Percentiles rank a stretch among this genome's conserved stretches.
These are phyloP conservation scores for Heliconius hermathena DNA, from an alignment of 1,140 invertebrate species.

Conservation along the genomic window DNA sequence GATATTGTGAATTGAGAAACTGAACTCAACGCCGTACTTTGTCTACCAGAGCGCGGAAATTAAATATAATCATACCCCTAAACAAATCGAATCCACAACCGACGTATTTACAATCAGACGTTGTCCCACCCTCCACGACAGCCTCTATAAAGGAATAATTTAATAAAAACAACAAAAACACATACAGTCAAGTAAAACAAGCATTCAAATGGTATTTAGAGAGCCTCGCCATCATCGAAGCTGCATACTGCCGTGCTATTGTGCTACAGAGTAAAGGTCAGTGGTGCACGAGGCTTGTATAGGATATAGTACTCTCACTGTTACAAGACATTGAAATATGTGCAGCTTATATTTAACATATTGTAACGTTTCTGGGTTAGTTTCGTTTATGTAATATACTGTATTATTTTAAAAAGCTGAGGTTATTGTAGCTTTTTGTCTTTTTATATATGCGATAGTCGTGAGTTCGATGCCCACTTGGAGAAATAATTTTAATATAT, in stretches of 20 bases:
- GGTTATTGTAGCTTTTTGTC: not conserved
- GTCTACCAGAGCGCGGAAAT: too few relatives aligned
- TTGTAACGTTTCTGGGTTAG: not conserved
- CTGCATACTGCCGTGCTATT: not conserved
- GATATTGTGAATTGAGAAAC: too few relatives aligned
- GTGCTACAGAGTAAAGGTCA: conserved; percentile 4
- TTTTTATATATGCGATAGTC: too few relatives aligned
- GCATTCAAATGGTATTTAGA: conserved; percentile 5
- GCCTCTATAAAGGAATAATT: not conserved
- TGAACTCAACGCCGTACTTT: too few relatives aligned
- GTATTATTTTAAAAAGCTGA: not conserved
- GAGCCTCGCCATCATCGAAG: not conserved
- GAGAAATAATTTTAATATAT: too few relatives aligned
- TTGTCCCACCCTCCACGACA: too few relatives aligned
- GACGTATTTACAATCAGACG: too few relatives aligned
- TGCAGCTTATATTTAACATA: not conserved
- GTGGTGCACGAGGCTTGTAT: conserved; percentile 1
- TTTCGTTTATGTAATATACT: not conserved
- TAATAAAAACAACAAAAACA: not conserved
- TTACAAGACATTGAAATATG: conserved; percentile 10
- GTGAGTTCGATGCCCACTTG: too few relatives aligned
- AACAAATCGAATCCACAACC: too few relatives aligned
- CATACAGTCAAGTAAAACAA: not conserved
- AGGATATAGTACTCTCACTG: conserved; percentile 3
- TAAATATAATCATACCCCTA: too few relatives aligned